Percentiles rank a stretch among this genome's conserved stretches.
Conservation (phyloP, 1,140 invertebrate species). For the Drosophila ohnishii region DNA sequence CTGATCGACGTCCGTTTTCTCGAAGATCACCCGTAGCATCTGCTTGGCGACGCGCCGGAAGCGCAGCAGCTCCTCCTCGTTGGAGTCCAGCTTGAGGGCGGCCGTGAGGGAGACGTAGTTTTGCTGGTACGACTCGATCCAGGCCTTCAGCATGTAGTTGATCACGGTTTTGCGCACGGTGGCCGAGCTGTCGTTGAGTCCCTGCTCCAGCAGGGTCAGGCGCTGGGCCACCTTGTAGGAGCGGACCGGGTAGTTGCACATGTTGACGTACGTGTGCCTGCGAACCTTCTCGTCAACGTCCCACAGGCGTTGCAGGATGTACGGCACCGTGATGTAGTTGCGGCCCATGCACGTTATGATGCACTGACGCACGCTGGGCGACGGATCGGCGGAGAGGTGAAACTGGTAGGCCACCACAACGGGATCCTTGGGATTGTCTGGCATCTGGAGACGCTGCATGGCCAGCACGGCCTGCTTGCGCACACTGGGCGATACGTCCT, state of each 20-base stretch:
- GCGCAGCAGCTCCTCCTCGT: constrained; percentile 81
- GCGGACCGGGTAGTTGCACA: constrained; percentile 87
- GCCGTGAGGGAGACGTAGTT: constrained; percentile 86
- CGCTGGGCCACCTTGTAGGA: constrained; percentile 88
- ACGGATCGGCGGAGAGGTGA: constrained; percentile 90
- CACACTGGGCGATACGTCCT: constrained; percentile 86
- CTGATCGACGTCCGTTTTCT: constrained; percentile 38
- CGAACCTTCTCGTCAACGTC: constrained; percentile 91
- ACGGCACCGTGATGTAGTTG: constrained; percentile 86
- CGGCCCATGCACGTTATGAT: constrained; percentile 88
- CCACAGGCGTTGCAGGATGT: constrained; percentile 88
- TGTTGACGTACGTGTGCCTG: constrained; percentile 88
- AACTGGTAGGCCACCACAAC: constrained; percentile 91
- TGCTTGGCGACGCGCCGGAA: constrained; percentile 77
- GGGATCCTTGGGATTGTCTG: constrained; percentile 89
- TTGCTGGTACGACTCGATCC: constrained; percentile 86
- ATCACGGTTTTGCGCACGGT: constrained; percentile 83
- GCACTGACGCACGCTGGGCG: constrained; percentile 88
- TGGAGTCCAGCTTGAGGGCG: constrained; percentile 86
- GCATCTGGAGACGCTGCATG: constrained; percentile 91
- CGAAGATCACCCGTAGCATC: constrained; percentile 80
- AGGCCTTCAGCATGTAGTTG: constrained; percentile 85
- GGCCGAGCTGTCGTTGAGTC: constrained; percentile 87
- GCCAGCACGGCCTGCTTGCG: constrained; percentile 91
- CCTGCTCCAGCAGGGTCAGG: constrained; percentile 86